These are phyloP conservation scores for Ibidorhyncha struthersii DNA, from an alignment of 2,113 vertebrate genomes.

Conservation along the genomic window DNA sequence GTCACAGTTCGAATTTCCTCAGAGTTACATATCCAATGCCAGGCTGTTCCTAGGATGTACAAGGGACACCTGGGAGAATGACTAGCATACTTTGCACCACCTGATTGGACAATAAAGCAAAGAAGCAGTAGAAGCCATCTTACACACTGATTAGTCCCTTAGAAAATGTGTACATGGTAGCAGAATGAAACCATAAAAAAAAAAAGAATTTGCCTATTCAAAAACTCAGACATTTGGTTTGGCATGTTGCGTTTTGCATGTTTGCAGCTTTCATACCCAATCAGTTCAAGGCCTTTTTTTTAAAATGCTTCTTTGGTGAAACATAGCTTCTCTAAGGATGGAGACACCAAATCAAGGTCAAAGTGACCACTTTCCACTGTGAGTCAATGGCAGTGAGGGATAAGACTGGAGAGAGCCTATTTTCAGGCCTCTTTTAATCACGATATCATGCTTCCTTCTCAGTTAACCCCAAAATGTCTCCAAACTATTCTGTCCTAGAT, in stretches of 20 bases:
- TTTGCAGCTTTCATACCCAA: background rate
- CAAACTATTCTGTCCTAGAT: background rate
- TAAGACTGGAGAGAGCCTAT: background rate
- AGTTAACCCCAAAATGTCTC: background rate
- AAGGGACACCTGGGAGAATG: background rate
- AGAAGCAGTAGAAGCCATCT: background rate
- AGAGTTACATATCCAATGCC: background rate
- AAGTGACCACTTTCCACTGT: background rate
- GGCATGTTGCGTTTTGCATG: background rate
- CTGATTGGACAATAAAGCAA: background rate
- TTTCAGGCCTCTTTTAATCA: background rate
- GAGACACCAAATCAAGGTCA: background rate
- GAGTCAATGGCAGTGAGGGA: background rate
- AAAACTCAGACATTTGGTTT: background rate
- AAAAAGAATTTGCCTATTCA: background rate
- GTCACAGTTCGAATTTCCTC: background rate
- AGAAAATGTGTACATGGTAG: background rate
- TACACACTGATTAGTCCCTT: background rate
- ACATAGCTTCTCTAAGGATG: background rate
- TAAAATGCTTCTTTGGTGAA: background rate
- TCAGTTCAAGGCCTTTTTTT: background rate
- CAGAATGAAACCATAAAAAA: background rate
- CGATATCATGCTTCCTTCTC: background rate
- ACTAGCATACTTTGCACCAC: background rate
- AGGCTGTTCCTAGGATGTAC: background rate